Base-by-base conservation (phyloP, 2,113 vertebrate genomes). In the Procavia capensis region DNA sequence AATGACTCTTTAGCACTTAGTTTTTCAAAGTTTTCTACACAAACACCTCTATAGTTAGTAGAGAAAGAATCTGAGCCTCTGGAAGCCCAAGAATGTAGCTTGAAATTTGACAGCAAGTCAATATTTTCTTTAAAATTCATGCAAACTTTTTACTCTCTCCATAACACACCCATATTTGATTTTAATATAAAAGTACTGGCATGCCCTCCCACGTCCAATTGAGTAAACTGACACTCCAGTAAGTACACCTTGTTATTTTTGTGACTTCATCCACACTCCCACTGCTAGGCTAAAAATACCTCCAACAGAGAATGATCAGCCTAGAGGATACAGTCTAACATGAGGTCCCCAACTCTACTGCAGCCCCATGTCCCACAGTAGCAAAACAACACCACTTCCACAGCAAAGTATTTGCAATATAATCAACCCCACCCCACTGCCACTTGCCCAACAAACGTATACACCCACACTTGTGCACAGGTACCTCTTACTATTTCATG, bases 211-310 rank as follows among this genome's bases (percentile, higher is more conserved):
- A 31, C 29, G 29, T 64, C 36, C 9, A 84, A 79, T 50, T 91
- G 36, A 95, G 75, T 80, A 79, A 93, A 89, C 7, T 74, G 90
- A 93, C 81, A 81, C 70, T 84, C 64, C n/a, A 61, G 29, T 45
- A 93, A 87, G 57, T 66, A 29, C 22, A 29, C 57, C 81, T 89
- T 45, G 72, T 54, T 80, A 86, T 64, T 91, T 94, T 88, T 96
- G 75, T 66, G 76, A 72, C 64, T 94, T 72, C n/a, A 78, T 29
- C 68, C 3, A 64, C 17, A 50, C 66, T 63, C 59, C 43, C 20
- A 70, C 41, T 50, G 36, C 43, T n/a, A 93, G 43, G 75, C 76
- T 95, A 96, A 93, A 93, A 94, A 94, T 94, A 90, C 13, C 64
- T 80, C 34, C 31, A 94, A 66, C 76, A 22, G 36, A 31, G 84